Percentiles rank a stretch among this genome's conserved stretches.
Conservation (phyloP, 2,113 vertebrate genomes). For the Poeciliopsis occidentalis region DNA sequence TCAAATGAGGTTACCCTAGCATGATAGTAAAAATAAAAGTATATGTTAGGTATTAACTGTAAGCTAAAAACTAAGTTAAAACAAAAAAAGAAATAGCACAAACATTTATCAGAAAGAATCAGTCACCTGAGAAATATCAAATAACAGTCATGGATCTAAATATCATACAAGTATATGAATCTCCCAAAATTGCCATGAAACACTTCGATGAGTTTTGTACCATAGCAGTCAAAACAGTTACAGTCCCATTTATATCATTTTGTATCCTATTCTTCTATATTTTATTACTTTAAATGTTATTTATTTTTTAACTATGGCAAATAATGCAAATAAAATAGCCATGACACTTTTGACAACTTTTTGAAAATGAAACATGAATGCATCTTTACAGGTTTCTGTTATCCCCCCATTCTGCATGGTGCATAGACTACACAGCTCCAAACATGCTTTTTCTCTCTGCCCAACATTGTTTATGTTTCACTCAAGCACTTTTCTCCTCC, state of each 20-base stretch:
- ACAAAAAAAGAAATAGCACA: background rate
- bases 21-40: too few species aligned
- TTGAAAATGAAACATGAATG: background rate
- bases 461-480: conserved; percentile 65
- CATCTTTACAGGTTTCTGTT: conserved; percentile 32
- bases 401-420: conserved; percentile 24
- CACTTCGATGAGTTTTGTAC: background rate
- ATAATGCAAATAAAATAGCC: too few species aligned
- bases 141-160: background rate
- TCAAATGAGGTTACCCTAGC: too few species aligned
- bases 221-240: background rate
- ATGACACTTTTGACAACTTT: too few species aligned
- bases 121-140: background rate
- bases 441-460: conserved; percentile 55
- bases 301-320: too few species aligned
- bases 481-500: conserved; percentile 58
- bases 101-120: background rate
- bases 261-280: too few species aligned
- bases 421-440: conserved; percentile 59
- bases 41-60: background rate
- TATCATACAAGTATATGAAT: too few species aligned
- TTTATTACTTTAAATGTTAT: too few species aligned
- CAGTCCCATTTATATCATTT: background rate
- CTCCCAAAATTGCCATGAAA: background rate
- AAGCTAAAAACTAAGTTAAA: background rate